Evolutionary conservation across 2,888 invertebrate species (phyloP), one percentile per base, ranked within the genome.

Genomic region (Branchellion lobata): DNA sequence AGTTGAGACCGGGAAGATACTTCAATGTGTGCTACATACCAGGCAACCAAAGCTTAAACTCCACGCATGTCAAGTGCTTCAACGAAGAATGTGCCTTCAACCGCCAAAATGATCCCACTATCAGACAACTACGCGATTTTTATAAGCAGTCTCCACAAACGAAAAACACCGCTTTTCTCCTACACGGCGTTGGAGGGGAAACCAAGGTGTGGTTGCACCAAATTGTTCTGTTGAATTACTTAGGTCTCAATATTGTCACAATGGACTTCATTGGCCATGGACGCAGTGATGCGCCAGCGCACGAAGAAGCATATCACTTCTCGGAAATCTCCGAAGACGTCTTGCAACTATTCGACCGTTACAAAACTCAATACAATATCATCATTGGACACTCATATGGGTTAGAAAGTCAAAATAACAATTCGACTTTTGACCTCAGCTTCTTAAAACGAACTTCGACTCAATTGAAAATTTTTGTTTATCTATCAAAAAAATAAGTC

Each of bases 191-290:
- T 81, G 91, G 91, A 2, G 90, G 91, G 3, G 90, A 91, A 8
- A 90, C 91, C 53, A 91, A 91, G 82, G 87, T 91, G 40, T 92
- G 92, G 90, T 89, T 89, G 82, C 86, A 89, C 80, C 90, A 92
- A 84, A 88, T 91, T 51, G 87, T 89, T 61, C 91, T 90, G 85
- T 90, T 92, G 84, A 87, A 90, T 2, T 86, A 86, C 72, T 80
- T 83, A 82, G 91, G 91, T 0, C 91, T 90, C 85, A 91, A 91
- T 84, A 89, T 91, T 79, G 88, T 91, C 18, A 91, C 91, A 0
- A 91, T 91, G 21, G 92, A 92, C 85, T 88, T 92, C 86, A 86
- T 92, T 53, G 92, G 92, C 0, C 92, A 92, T 85, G 92, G 92
- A 0, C 89, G 90, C 84, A 91, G 91, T 84, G 89, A 90, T 71